Evolutionary conservation across 2,797 vertebrate genomes (phyloP).

Genomic region (Champsocephalus esox): DNA sequence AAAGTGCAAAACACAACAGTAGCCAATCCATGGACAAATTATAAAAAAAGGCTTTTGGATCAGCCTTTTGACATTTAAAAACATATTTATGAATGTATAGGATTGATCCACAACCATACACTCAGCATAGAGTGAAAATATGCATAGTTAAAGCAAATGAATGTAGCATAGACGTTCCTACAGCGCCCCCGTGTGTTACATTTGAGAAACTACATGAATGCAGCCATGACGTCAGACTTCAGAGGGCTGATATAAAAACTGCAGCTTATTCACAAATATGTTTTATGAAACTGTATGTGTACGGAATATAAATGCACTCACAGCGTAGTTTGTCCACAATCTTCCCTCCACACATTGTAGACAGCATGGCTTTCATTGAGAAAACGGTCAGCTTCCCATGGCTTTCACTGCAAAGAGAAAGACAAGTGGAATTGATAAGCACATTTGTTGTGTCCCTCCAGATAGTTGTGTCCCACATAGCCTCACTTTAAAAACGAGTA

Average conservation of each 20-base stretch:
- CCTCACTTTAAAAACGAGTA: not conserved
- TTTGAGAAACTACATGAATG: conserved; percentile 47
- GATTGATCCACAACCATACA: conserved; percentile 19
- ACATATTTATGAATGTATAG: conserved; percentile 42
- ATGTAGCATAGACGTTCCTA: conserved; percentile 32
- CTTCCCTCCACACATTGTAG: conserved; percentile 98
- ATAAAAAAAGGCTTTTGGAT: too few relatives aligned
- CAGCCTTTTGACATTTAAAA: conserved; percentile 9
- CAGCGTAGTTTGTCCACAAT: conserved; percentile 97
- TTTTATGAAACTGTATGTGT: not conserved
- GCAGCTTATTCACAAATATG: not conserved
- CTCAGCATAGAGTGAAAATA: conserved; percentile 10
- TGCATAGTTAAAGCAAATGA: conserved; percentile 4
- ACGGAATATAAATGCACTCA: conserved; percentile 56
- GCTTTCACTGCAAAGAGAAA: conserved; percentile 89
- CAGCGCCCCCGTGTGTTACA: conserved; percentile 59
- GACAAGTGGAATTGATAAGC: not conserved
- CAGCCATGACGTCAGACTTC: not conserved
- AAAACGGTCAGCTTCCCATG: conserved; percentile 97
- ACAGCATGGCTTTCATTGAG: conserved; percentile 96
- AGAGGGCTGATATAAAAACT: not conserved
- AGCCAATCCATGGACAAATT: too few relatives aligned
- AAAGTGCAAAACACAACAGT: not conserved
- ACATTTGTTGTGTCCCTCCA: not conserved
- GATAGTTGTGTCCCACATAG: not conserved